phyloP scores from a whole-genome alignment of 92 coral and sea anemone genomes.

The Bergia puertoricense region DNA sequence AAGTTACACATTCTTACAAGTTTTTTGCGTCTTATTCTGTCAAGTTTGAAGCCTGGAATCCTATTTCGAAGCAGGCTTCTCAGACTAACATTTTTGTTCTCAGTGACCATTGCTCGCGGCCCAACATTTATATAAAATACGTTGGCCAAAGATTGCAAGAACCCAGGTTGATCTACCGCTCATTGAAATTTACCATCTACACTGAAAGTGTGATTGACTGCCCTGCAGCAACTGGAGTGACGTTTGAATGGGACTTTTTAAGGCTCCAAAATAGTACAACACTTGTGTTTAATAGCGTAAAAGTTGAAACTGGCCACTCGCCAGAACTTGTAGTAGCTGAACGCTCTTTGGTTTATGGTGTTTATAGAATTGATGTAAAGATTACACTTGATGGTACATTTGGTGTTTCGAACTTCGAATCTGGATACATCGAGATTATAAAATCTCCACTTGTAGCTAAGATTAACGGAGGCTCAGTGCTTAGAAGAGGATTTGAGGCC shows the following conservation, averaged over 20 bases:
- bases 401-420: constrained; percentile 5
- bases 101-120: constrained; percentile 3
- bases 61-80: not conserved
- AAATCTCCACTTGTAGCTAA: constrained; percentile 60
- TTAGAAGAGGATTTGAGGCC: constrained; percentile 48
- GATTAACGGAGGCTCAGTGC: constrained; percentile 55
- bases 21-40: not conserved
- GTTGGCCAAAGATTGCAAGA: constrained; percentile 3
- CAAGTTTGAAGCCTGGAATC: constrained; percentile 1
- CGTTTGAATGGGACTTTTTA: constrained; percentile 8
- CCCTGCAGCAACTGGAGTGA: constrained; percentile 32
- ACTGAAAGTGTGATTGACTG: constrained; percentile 32
- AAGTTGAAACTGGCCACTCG: not conserved
- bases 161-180: not conserved
- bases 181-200: constrained; percentile 6
- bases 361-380: not conserved
- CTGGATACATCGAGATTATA: constrained; percentile 42
- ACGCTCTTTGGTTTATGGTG: not conserved
- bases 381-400: constrained; percentile 1
- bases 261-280: not conserved
- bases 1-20: not conserved
- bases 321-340: constrained; percentile 1
- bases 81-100: constrained; percentile 15
- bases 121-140: not conserved
- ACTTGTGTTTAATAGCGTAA: not conserved